Percentiles rank a stretch among this genome's conserved stretches.
Conservation (phyloP, 2,797 vertebrate genomes). For the Etheostoma nigrum region DNA sequence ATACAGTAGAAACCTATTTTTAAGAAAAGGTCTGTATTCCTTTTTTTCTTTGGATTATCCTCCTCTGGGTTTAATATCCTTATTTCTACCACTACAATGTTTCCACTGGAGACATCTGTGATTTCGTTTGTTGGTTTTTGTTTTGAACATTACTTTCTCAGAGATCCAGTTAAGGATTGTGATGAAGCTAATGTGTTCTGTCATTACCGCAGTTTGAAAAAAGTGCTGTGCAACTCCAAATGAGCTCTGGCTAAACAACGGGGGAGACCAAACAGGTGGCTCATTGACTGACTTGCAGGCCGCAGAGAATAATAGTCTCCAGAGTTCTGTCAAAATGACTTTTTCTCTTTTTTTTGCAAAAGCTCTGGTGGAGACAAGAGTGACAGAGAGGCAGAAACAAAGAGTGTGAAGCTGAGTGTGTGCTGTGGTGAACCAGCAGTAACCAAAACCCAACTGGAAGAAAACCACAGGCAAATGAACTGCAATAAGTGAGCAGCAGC, state of each 20-base stretch:
- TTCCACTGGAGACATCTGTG: not conserved
- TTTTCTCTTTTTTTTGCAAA: not conserved
- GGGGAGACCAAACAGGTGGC: constrained; percentile 51
- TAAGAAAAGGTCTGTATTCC: not conserved
- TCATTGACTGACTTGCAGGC: constrained; percentile 26
- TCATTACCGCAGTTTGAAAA: constrained; percentile 21
- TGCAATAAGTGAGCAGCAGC: constrained; percentile 47
- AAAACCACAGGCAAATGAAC: constrained; percentile 67
- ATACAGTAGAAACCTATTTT: too few relatives aligned
- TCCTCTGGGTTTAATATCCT: not conserved
- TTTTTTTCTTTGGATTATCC: not conserved
- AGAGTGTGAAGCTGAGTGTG: constrained; percentile 11
- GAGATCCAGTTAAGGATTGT: constrained; percentile 4
- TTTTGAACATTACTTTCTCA: not conserved
- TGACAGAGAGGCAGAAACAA: constrained; percentile 13
- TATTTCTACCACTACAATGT: not conserved
- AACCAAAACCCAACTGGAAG: constrained; percentile 37
- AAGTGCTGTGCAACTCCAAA: constrained; percentile 36
- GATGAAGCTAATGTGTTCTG: constrained; percentile 28
- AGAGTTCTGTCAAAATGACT: constrained; percentile 18
- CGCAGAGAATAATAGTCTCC: constrained; percentile 35
- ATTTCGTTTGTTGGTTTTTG: not conserved
- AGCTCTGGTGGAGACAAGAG: constrained; percentile 4
- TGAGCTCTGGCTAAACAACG: constrained; percentile 42
- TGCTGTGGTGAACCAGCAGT: constrained; percentile 33